Base-by-base conservation (phyloP, 64 coral and sea anemone genomes). In the Cladopsammia gracilis region DNA sequence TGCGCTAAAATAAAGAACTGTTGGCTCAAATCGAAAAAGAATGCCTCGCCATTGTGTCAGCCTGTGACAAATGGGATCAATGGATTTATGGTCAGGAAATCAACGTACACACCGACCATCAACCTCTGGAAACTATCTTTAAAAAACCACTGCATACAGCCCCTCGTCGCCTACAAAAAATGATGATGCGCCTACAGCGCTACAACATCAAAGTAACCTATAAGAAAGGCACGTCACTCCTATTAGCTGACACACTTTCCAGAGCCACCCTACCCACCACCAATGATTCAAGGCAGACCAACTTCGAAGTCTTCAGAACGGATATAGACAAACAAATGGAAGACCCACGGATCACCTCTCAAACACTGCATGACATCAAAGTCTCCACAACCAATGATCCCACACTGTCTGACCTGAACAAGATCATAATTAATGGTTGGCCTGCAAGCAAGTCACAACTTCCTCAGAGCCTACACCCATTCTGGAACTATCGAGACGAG, bases 101-200 rank as follows among this genome's bases (percentile, higher is more conserved):
- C 34, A 34, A 34, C 34, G 34, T 34, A 34, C 34, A 34, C 34
- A 34, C 34, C 0, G 34, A 34, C 34, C 34, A 34, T 34, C 34
- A 2, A 34, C 34, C 34, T 16, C 12, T 54, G 60, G 23, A 42
- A 18, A 62, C 79, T 45, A 52, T 23, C 22, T 52, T 81, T 58
- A 81, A 81, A 58, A 56, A 52, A 19, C 77, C 50, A 3, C 77
- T 81, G 13, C 18, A 81, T 58, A 51, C 52, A 51, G 77, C 77
- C 50, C 77, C 77, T 56, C 50, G 48, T 34, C 51, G 50, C 34
- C 52, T 81, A 24, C 78, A 58, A 57, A 81, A 81, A 81, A 81
- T 58, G 78, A 57, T 58, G 78, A 81, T 81, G 78, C 78, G 47
- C 75, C 69, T 81, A 49, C 78, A 81, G 61, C 20, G 78, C 78